phyloP scores from a whole-genome alignment of 2,888 invertebrate genomes.

The Noctuana brunneofusca region DNA sequence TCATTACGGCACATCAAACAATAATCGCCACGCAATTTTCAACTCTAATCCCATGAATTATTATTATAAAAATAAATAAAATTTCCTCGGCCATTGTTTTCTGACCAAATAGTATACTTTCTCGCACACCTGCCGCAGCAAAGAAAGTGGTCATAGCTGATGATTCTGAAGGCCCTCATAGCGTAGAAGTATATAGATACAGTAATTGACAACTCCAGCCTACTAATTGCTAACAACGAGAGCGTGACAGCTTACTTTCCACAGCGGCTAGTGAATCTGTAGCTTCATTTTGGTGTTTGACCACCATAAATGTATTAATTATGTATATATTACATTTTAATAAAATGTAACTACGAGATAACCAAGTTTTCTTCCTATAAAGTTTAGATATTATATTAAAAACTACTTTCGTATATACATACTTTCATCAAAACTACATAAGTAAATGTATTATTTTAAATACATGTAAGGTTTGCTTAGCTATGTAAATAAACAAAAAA shows the following conservation, averaged over 20 bases:
- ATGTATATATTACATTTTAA: not conserved
- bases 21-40: not conserved
- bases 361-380: too few species aligned
- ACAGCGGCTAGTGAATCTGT: conserved; percentile 21
- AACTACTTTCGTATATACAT: too few species aligned
- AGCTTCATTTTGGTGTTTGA: not conserved
- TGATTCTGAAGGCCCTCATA: conserved; percentile 23
- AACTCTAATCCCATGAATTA: not conserved
- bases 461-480: too few species aligned
- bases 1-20: not conserved
- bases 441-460: too few species aligned
- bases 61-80: not conserved
- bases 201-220: conserved; percentile 59
- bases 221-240: conserved; percentile 62
- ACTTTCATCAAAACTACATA: too few species aligned
- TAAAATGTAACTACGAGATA: not conserved
- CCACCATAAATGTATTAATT: not conserved
- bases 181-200: conserved; percentile 32
- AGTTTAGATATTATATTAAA: too few species aligned
- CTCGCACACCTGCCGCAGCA: conserved; percentile 8
- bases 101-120: conserved; percentile 20
- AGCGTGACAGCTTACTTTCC: conserved; percentile 66
- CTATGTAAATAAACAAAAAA: too few species aligned
- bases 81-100: conserved; percentile 4
- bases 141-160: conserved; percentile 25